phyloP scores from a whole-genome alignment of 2,888 invertebrate species.

The Hyposoter dolosus region DNA sequence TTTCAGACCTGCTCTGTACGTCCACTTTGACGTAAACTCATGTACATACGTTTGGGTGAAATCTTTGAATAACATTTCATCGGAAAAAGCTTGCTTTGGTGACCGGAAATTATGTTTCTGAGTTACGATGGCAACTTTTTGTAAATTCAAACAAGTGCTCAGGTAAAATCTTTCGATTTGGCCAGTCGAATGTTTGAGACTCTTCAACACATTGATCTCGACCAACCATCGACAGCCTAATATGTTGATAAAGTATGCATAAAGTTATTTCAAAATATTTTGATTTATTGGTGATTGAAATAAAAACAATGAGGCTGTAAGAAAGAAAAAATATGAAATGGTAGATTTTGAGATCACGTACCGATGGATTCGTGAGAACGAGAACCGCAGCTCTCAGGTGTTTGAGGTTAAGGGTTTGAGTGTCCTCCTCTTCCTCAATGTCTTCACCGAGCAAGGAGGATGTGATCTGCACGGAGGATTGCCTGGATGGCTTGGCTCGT shows the following conservation, averaged over 20 bases:
- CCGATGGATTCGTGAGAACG: conserved; percentile 93
- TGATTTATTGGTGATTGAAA: neutral
- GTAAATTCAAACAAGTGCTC: neutral
- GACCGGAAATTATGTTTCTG: neutral
- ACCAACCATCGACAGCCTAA: neutral
- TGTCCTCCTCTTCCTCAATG: conserved; percentile 87
- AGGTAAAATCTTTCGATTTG: neutral
- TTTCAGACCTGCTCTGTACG: conserved; percentile 28
- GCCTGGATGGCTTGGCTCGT: conserved; percentile 85
- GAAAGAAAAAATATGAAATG: neutral
- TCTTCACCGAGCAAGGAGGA: conserved; percentile 86
- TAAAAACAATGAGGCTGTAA: neutral
- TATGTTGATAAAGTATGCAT: neutral
- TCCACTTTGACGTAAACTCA: neutral
- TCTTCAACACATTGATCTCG: too few species aligned
- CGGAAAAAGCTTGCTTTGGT: neutral
- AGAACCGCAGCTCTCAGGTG: conserved; percentile 93
- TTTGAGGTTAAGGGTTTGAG: conserved; percentile 90
- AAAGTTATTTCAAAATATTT: neutral
- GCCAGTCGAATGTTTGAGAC: neutral
- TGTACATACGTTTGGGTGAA: neutral
- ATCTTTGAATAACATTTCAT: conserved; percentile 12
- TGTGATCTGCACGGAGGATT: conserved; percentile 88
- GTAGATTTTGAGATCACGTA: conserved; percentile 80
- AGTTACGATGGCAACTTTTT: neutral